Conservation (phyloP, 2,797 vertebrate genomes). For the Sebastes nivosus region DNA sequence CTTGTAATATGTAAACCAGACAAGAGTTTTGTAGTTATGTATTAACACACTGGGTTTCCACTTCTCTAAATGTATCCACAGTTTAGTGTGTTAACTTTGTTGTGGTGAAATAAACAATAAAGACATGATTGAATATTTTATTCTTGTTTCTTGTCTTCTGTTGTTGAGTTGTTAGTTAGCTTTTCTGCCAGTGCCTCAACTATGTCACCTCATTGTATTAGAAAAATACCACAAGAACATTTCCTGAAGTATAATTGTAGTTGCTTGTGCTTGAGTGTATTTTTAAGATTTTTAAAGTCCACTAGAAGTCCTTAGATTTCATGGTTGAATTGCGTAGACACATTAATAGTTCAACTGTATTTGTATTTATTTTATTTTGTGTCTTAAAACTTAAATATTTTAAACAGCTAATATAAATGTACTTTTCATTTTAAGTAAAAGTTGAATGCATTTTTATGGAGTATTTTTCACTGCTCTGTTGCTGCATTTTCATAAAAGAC, state of each 20-base stretch:
- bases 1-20: not conserved
- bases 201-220: not conserved
- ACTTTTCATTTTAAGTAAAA: not conserved
- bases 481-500: not conserved
- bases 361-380: not conserved
- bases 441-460: too few relatives aligned
- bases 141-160: not conserved
- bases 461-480: not conserved
- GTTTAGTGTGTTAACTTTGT: not conserved
- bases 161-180: not conserved
- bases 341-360: not conserved
- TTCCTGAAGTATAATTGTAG: not conserved
- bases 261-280: not conserved
- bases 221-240: not conserved
- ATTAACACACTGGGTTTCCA: not conserved
- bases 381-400: not conserved
- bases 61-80: not conserved
- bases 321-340: not conserved
- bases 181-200: not conserved
- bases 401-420: not conserved
- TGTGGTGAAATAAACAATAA: constrained; percentile 26
- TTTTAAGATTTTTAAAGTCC: not conserved
- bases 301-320: not conserved
- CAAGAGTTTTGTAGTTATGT: not conserved
- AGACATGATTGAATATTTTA: not conserved